phyloP scores from a whole-genome alignment of 2,113 vertebrate species.

The Cyanoramphus novaezelandiae region DNA sequence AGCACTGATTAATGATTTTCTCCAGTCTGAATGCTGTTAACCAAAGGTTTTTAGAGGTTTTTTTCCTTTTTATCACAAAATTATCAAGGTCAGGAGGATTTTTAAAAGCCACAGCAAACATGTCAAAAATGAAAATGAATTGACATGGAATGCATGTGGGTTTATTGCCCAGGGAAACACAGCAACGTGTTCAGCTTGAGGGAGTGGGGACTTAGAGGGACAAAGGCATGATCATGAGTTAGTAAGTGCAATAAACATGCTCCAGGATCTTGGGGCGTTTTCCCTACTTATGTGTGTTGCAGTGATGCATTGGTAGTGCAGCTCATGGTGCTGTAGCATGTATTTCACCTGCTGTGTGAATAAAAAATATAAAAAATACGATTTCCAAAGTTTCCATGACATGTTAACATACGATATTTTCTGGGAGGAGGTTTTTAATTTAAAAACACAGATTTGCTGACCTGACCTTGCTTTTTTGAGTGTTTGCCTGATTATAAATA shows the following conservation, averaged over 20 bases:
- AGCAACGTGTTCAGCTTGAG: neutral
- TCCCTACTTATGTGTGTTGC: neutral
- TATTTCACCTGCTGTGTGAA: neutral
- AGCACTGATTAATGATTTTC: neutral
- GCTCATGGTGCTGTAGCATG: neutral
- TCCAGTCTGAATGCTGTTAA: neutral
- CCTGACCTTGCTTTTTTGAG: neutral
- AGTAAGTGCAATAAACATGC: no score
- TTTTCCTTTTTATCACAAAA: neutral
- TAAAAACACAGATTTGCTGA: neutral
- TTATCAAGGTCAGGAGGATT: neutral
- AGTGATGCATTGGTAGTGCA: neutral
- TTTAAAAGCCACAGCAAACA: neutral
- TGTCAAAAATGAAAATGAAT: neutral
- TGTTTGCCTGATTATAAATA: neutral
- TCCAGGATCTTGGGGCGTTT: neutral
- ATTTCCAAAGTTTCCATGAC: neutral
- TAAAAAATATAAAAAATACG: neutral
- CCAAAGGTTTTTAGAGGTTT: no score
- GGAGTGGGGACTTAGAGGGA: rapidly evolving
- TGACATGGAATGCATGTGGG: rapidly evolving
- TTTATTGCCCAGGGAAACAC: neutral
- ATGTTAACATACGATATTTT: neutral
- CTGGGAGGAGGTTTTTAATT: neutral
- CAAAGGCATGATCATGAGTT: neutral